Conservation (phyloP, 2,113 vertebrate genomes). For the Syngnathus typhle region DNA sequence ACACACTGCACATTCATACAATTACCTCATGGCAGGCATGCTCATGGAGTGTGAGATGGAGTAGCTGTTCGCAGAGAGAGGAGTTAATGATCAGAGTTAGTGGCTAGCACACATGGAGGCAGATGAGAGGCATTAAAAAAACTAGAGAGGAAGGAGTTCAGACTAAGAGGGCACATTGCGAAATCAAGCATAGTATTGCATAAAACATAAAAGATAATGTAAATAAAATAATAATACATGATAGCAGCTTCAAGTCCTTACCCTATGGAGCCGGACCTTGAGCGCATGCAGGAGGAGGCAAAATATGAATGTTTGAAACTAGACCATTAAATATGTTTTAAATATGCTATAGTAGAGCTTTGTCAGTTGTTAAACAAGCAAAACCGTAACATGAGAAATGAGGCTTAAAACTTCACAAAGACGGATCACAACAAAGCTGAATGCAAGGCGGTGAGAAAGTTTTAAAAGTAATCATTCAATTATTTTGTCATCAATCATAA, state of each 20-base stretch:
- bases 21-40: slow-evolving; percentile 97
- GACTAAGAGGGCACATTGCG: background rate
- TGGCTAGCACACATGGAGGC: slow-evolving; percentile 11
- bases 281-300: slow-evolving; percentile 66
- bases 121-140: background rate
- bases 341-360: background rate
- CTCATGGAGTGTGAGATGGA: slow-evolving; percentile 93
- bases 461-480: background rate
- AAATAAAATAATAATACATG: background rate
- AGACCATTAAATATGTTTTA: background rate
- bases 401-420: background rate
- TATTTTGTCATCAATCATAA: background rate
- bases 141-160: background rate
- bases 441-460: background rate
- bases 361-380: background rate
- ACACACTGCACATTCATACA: background rate
- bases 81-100: slow-evolving; percentile 43
- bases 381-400: background rate
- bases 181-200: background rate
- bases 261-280: slow-evolving; percentile 88
- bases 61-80: slow-evolving; percentile 80
- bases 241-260: slow-evolving; percentile 67
- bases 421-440: background rate
- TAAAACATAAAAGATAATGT: background rate
- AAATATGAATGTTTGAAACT: background rate